A percentile compares a stretch with the other conserved stretches of the same genome.
Evolutionary conservation across 2,797 vertebrate species (phyloP).

Genomic region (Pampus argenteus): DNA sequence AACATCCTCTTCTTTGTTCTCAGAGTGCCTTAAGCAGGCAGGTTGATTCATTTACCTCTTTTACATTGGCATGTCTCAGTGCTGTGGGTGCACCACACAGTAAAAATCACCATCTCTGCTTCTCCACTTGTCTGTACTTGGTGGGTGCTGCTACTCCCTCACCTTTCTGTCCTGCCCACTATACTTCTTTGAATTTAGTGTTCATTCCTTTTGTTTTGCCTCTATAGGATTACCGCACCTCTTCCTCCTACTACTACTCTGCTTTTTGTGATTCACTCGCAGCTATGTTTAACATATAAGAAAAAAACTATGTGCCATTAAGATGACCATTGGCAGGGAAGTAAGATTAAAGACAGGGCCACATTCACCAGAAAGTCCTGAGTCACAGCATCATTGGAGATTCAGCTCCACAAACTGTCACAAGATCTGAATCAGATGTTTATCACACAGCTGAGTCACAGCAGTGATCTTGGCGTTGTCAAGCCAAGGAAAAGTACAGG

Average conservation of each 20-base stretch:
- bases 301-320: slow-evolving; percentile 23
- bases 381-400: slow-evolving; percentile 59
- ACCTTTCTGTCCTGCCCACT: slow-evolving; percentile 37
- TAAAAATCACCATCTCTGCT: slow-evolving; percentile 23
- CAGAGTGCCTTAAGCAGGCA: slow-evolving; percentile 16
- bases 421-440: slow-evolving; percentile 67
- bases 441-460: slow-evolving; percentile 66
- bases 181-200: slow-evolving; percentile 3
- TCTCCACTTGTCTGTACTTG: slow-evolving; percentile 1
- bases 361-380: slow-evolving; percentile 33
- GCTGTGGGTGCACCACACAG: slow-evolving; percentile 25
- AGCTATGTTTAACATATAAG: slow-evolving; percentile 20
- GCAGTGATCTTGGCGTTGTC: slow-evolving; percentile 33
- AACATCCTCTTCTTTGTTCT: slow-evolving; percentile 17
- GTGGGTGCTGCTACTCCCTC: slow-evolving; percentile 24
- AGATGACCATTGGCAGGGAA: slow-evolving; percentile 20
- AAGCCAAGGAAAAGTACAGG: slow-evolving; percentile 50
- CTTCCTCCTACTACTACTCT: slow-evolving; percentile 18
- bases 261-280: slow-evolving; percentile 59
- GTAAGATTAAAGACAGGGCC: slow-evolving; percentile 25
- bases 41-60: slow-evolving; percentile 24
- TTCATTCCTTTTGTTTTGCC: slow-evolving; percentile 24
- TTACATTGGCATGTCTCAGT: slow-evolving; percentile 30
- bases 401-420: slow-evolving; percentile 51
- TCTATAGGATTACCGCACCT: slow-evolving; percentile 40